Evolutionary conservation across 2,113 vertebrate genomes (phyloP).

Genomic region (Mesoclemmys tuberculata): DNA sequence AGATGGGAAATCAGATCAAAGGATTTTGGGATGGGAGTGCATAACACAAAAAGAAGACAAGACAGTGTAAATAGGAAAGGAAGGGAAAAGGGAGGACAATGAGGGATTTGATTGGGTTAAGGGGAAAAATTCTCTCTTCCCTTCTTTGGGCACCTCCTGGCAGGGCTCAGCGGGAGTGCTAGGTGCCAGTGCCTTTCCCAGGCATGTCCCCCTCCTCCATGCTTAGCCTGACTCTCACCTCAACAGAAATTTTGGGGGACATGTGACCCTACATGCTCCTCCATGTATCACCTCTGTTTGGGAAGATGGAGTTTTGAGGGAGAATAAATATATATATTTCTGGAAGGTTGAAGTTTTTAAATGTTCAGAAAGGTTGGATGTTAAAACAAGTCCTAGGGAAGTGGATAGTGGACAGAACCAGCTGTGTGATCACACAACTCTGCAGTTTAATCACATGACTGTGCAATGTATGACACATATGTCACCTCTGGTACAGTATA

Average conservation of each 20-base stretch:
- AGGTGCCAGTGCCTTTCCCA: too few species aligned
- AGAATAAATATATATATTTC: conserved; percentile 11
- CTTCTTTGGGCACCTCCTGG: too few species aligned
- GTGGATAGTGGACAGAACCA: background rate
- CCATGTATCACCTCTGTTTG: background rate
- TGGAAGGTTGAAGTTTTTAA: background rate
- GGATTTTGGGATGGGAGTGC: background rate
- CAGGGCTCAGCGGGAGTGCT: too few species aligned
- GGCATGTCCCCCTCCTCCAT: too few species aligned
- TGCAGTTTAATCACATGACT: background rate
- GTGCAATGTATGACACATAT: background rate
- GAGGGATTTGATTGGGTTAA: background rate
- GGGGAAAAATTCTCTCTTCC: background rate
- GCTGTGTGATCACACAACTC: background rate
- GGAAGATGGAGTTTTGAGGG: background rate
- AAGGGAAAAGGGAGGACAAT: background rate
- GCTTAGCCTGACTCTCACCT: too few species aligned
- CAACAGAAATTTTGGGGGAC: too few species aligned
- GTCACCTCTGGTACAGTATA: background rate
- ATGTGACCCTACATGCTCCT: too few species aligned
- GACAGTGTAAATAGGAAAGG: background rate
- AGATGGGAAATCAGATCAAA: background rate
- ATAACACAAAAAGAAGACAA: background rate
- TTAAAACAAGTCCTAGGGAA: background rate
- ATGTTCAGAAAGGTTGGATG: background rate